phyloP scores from a whole-genome alignment of 2,888 invertebrate genomes.

The Erebia epiphron region DNA sequence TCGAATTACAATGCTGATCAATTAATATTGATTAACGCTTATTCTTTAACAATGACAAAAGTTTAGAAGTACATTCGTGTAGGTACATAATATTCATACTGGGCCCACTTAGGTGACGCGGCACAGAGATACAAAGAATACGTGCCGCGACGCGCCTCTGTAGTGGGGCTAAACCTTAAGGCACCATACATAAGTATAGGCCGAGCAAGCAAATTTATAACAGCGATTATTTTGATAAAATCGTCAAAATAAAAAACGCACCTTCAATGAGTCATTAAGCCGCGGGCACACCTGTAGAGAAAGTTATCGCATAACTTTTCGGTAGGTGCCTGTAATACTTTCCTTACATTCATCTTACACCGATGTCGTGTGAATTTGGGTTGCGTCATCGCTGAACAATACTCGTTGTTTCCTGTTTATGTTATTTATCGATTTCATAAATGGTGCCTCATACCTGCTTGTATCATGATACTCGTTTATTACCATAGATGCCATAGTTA shows the following conservation, averaged over 20 bases:
- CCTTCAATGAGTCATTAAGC: constrained; percentile 34
- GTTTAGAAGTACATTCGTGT: too few relatives aligned
- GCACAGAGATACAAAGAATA: too few relatives aligned
- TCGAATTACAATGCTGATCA: too few relatives aligned
- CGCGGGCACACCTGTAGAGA: constrained; percentile 37
- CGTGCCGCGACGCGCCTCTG: too few relatives aligned
- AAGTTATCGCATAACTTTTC: constrained; percentile 31
- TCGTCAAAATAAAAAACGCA: background rate
- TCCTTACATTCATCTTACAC: constrained; percentile 32
- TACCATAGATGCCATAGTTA: too few relatives aligned
- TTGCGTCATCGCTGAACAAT: constrained; percentile 31
- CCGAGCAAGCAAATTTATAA: background rate
- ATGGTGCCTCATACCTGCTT: background rate
- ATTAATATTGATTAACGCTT: too few relatives aligned
- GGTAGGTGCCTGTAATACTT: constrained; percentile 20
- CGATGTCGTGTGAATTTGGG: constrained; percentile 27
- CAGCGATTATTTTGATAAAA: background rate
- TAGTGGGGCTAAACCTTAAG: background rate
- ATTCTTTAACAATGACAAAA: too few relatives aligned
- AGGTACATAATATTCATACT: too few relatives aligned
- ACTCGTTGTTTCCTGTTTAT: constrained; percentile 11
- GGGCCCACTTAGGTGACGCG: too few relatives aligned
- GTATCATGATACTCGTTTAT: too few relatives aligned
- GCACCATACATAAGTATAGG: background rate
- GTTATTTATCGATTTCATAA: constrained; percentile 6